Percentiles rank a stretch among this genome's conserved stretches.
These are phyloP conservation scores for Cremastinae sp. DNA, from an alignment of 2,888 invertebrate genomes.

Conservation along the genomic window DNA sequence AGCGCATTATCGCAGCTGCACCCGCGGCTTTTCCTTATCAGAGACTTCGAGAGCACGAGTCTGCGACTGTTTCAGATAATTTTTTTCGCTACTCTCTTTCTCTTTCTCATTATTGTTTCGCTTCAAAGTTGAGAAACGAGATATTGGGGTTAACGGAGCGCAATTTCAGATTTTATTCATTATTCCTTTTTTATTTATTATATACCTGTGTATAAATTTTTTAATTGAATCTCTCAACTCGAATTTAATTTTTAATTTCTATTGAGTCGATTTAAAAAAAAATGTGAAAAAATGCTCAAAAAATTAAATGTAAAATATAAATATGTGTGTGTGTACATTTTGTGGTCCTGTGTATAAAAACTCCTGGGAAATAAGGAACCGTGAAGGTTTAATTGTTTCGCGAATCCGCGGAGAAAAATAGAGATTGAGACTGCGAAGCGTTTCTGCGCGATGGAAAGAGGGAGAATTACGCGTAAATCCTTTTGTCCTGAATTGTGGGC, in stretches of 20 bases:
- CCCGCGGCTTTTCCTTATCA: conserved; percentile 52
- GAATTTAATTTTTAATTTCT: too few species aligned
- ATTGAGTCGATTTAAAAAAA: too few species aligned
- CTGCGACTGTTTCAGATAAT: conserved; percentile 50
- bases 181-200: neutral
- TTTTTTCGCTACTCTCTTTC: conserved; percentile 24
- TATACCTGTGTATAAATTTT: neutral
- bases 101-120: neutral
- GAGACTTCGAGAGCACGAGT: conserved; percentile 42
- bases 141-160: neutral
- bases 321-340: too few species aligned
- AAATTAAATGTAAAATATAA: too few species aligned
- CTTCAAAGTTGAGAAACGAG: neutral
- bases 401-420: neutral
- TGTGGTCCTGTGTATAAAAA: too few species aligned
- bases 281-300: too few species aligned
- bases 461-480: conserved; percentile 60
- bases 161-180: too few species aligned
- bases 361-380: neutral
- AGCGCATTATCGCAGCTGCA: conserved; percentile 35
- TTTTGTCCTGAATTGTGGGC: conserved; percentile 71
- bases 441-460: neutral
- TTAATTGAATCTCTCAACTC: neutral
- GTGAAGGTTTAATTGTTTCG: neutral
- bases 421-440: conserved; percentile 2